Evolutionary conservation across 2,113 vertebrate species (phyloP), one percentile per base, ranked within the genome.

Genomic region (Penelope pileata): DNA sequence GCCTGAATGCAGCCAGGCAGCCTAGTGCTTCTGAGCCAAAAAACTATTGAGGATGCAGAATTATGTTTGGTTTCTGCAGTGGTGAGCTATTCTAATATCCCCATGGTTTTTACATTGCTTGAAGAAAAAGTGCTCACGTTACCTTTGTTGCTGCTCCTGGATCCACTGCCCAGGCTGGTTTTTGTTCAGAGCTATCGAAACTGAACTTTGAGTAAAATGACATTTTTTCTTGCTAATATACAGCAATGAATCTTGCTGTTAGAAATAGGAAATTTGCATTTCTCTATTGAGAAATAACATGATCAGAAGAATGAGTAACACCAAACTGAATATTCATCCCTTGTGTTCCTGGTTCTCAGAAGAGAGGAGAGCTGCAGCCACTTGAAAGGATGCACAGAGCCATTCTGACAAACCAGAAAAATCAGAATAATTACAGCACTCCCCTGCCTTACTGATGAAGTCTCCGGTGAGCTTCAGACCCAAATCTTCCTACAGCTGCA

Each of bases 391-490:
- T 70, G 48, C 48, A 60, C 51, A 64, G 47, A 93, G 21, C 32
- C 59, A 85, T 88, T 74, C 51, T 54, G 7, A 10, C 43, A 86
- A 77, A 70, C 34, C 69, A 64, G 78, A 91, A 85, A 76, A 83
- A 91, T 50, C 10, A 87, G 58, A 85, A 66, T 58, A 84, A 94
- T 92, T 87, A 73, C 62, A 62, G 32, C 63, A 54, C 47, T 86
- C 72, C 78, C 78, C 69, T 90, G 83, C 43, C 91, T 88, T 70
- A 43, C 58, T 90, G 87, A 94, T 88, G 68, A 81, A 90, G 75
- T 48, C 81, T 85, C 63, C 85, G 91, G 64, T n/a, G 64, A 93
- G 50, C 21, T 62, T 62, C 59, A 93, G 45, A 59, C 47, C 26
- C 47, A 74, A 94, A 83, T 74, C 47, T 63, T 80, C 59, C 72